phyloP scores from a whole-genome alignment of 2,888 invertebrate species.

The Coenonympha arcania region DNA sequence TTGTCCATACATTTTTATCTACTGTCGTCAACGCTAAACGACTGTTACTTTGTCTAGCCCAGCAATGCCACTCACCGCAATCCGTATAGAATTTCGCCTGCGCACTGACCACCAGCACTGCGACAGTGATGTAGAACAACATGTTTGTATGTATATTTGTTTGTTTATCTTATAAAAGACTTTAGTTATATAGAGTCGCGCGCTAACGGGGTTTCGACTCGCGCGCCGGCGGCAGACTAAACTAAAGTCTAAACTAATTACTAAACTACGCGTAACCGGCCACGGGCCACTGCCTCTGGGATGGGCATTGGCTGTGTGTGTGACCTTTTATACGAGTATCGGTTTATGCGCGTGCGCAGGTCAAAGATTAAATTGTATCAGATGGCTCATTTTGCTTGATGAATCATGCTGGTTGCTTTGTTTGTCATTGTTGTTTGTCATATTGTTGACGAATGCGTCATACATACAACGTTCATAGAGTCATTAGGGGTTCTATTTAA shows the following conservation, averaged over 20 bases:
- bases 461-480: neutral
- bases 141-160: slow-evolving; percentile 37
- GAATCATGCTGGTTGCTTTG: neutral
- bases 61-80: slow-evolving; percentile 51
- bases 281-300: slow-evolving; percentile 29
- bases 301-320: slow-evolving; percentile 45
- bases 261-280: slow-evolving; percentile 10
- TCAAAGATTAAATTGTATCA: slow-evolving; percentile 45
- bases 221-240: slow-evolving; percentile 54
- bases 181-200: no score
- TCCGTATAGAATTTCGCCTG: slow-evolving; percentile 65
- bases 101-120: slow-evolving; percentile 51
- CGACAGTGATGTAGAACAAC: slow-evolving; percentile 48
- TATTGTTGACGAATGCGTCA: neutral
- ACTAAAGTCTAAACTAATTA: no score
- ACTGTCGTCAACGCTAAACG: no score
- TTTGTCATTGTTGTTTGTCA: neutral
- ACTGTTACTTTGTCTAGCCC: no score
- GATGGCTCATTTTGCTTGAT: slow-evolving; percentile 1
- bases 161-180: no score
- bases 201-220: slow-evolving; percentile 62
- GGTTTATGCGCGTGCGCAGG: slow-evolving; percentile 59
- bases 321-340: slow-evolving; percentile 53
- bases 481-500: neutral
- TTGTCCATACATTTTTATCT: no score